Conservation (phyloP, 1,140 invertebrate species). For the Rhagoletis pomonella region DNA sequence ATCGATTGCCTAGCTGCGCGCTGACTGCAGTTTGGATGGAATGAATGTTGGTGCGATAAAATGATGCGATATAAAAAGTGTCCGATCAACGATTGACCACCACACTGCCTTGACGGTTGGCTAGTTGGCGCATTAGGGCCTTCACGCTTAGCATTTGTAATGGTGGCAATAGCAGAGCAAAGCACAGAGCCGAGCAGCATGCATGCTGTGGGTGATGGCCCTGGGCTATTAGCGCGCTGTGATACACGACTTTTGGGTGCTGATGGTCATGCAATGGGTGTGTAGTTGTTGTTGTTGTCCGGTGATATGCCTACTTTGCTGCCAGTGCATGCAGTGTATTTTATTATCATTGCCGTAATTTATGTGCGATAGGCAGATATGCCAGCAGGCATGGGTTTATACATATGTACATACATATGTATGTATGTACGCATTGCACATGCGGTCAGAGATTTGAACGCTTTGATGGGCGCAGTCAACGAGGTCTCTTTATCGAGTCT, state of each 20-base stretch:
- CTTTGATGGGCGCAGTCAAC: background rate
- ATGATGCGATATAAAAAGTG: constrained; percentile 36
- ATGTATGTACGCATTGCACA: too few relatives aligned
- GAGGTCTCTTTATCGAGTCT: background rate
- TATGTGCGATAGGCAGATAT: constrained; percentile 1
- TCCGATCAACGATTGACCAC: background rate
- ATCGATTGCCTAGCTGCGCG: background rate
- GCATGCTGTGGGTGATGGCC: constrained; percentile 47
- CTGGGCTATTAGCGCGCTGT: constrained; percentile 36
- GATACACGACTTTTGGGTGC: constrained; percentile 37
- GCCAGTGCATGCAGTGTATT: constrained; percentile 71
- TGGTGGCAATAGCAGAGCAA: background rate
- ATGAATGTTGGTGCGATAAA: constrained; percentile 27
- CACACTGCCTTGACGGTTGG: background rate
- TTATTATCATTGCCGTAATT: constrained; percentile 65
- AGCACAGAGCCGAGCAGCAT: background rate
- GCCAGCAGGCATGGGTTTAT: background rate
- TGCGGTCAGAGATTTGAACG: background rate
- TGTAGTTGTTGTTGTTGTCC: constrained; percentile 55
- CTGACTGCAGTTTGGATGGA: background rate
- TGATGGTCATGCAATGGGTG: background rate
- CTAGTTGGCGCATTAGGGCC: background rate
- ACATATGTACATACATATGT: background rate
- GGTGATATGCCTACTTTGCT: constrained; percentile 58
- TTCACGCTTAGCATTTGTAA: background rate